These are phyloP conservation scores for Paramuricea clavata DNA, from an alignment of 92 coral and sea anemone species.

Conservation along the genomic window DNA sequence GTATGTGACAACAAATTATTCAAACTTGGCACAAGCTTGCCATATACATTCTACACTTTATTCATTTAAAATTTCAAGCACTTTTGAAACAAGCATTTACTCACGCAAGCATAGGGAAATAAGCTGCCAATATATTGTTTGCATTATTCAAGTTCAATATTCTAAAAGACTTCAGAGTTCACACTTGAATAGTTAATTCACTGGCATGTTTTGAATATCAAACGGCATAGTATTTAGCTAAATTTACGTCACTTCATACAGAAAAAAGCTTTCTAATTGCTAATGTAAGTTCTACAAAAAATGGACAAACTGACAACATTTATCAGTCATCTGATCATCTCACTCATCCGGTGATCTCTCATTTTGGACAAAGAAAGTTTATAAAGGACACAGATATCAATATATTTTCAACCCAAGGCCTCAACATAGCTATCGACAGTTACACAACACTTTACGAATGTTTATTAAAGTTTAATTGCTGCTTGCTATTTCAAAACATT, in stretches of 20 bases:
- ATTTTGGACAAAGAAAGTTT: constrained; percentile 7
- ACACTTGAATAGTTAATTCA: background rate
- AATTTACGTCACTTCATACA: background rate
- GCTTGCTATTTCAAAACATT: background rate
- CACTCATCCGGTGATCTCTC: background rate
- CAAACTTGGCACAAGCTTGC: background rate
- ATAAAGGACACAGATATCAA: background rate
- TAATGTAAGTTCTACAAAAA: background rate
- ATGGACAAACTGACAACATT: background rate
- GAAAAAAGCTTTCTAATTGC: background rate
- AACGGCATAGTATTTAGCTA: background rate
- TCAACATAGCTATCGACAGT: background rate
- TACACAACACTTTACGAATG: background rate
- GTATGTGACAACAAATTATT: too few species aligned
- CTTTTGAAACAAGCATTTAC: background rate
- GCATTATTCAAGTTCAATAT: background rate
- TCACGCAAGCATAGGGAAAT: background rate
- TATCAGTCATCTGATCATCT: background rate
- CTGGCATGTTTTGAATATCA: background rate
- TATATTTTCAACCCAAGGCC: background rate
- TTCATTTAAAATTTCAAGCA: too few species aligned
- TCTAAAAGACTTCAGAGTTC: background rate
- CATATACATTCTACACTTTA: background rate
- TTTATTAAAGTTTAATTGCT: background rate
- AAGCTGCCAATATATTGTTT: constrained; percentile 1